Percentiles rank a stretch among this genome's conserved stretches.
Conservation (phyloP, 1,140 invertebrate genomes). For the Leptonema lineaticorne region DNA sequence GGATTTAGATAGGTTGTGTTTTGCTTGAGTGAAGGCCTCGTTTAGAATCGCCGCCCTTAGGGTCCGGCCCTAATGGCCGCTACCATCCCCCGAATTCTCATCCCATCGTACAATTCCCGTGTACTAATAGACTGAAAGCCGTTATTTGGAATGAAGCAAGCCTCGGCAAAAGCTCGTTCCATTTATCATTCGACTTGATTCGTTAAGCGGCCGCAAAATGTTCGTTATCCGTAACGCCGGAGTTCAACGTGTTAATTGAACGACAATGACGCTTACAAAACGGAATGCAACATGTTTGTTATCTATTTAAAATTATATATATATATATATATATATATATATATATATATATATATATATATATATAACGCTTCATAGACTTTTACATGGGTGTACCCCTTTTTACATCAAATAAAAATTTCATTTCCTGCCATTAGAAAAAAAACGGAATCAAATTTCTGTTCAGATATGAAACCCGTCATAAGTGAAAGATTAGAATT, state of each 20-base stretch:
- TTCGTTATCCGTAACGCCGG: background rate
- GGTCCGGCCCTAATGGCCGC: slow-evolving; percentile 10
- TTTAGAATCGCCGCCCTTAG: slow-evolving; percentile 1
- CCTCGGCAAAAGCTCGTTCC: slow-evolving; percentile 21
- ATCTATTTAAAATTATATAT: too few species aligned
- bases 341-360: too few species aligned
- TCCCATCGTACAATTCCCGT: background rate
- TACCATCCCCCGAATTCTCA: background rate
- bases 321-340: too few species aligned
- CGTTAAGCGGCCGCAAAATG: slow-evolving; percentile 10
- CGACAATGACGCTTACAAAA: background rate
- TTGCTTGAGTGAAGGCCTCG: background rate
- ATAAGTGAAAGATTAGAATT: slow-evolving; percentile 26
- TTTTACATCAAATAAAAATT: background rate
- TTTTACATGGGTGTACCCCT: background rate
- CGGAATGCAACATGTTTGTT: background rate
- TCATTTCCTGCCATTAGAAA: background rate
- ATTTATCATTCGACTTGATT: slow-evolving; percentile 30
- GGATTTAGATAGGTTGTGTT: too few species aligned
- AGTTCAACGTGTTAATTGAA: background rate
- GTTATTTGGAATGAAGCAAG: slow-evolving; percentile 26
- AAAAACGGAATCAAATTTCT: background rate
- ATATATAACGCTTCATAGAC: background rate
- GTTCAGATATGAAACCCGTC: slow-evolving; percentile 25
- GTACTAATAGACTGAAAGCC: slow-evolving; percentile 27